Base-by-base conservation (phyloP, 2,113 vertebrate species). In the Hyperopisus bebe region DNA sequence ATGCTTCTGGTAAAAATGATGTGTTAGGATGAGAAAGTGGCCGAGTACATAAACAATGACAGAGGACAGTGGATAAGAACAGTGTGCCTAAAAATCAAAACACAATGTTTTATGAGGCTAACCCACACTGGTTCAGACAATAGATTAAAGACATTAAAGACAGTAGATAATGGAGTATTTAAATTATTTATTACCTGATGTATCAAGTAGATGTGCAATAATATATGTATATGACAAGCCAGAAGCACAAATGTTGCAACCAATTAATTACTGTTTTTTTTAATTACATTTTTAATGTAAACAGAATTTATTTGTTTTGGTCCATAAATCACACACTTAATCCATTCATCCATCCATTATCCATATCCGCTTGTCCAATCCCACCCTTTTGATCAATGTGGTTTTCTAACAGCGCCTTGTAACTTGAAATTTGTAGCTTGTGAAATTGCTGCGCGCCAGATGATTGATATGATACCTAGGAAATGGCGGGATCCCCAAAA, bases 381-480 rank as follows among this genome's bases (percentile, higher is more conserved):
- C 50, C 51, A 86, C 47, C 31, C 46, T 44, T 35, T 39, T 80
- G 74, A 80, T 80, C 35, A 42, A 80, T 80, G 35, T 39, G 82
- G 70, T 89, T 89, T 55, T 88, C 91, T 90, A 91, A 47, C 88
- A 86, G 87, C 88, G 84, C 62, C 51, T 42, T 66, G 88, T 21
- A 85, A 87, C 46, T 31, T 31, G 86, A 90, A 83, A 88, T 87
- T 80, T 87, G 85, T 88, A n/a, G 74, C 83, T 50, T 35, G 50
- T 90, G 88, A 88, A 89, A 88, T 53, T 39, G 42, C 48, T 87
- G 70, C 8, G 89, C 58, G 42, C 53, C 48, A 55, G 91, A 51
- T 91, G 87, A 89, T 50, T 53, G 87, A 91, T 89, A 90, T 93
- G 88, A n/a, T 86, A 91, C 87, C 91, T 92, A 80, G 31, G 47